A percentile compares a stretch with the other conserved stretches of the same genome.
Conservation (phyloP, 2,113 vertebrate species). For the Macquaria ambigua region DNA sequence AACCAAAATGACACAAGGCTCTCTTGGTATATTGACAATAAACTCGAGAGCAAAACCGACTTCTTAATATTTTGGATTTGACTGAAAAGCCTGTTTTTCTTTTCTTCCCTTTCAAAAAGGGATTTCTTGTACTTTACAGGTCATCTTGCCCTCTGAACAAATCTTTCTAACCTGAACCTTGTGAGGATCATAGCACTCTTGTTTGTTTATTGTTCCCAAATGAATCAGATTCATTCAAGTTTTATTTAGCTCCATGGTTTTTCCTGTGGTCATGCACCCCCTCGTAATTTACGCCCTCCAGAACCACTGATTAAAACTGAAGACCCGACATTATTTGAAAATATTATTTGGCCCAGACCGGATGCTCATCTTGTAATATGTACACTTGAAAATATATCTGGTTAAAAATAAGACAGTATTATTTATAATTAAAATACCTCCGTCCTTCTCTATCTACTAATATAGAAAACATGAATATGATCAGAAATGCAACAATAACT, state of each 20-base stretch:
- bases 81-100: background rate
- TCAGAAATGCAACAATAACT: constrained; percentile 21
- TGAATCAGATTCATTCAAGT: background rate
- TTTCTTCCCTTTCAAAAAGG: background rate
- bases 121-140: background rate
- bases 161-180: background rate
- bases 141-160: background rate
- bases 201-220: background rate
- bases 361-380: constrained; percentile 27
- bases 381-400: constrained; percentile 38
- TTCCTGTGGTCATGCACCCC: background rate
- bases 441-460: background rate
- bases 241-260: background rate
- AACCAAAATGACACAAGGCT: background rate
- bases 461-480: constrained; percentile 48
- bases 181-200: background rate
- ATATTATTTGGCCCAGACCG: constrained; percentile 28
- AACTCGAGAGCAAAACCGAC: background rate
- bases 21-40: background rate
- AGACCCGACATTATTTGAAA: constrained; percentile 17
- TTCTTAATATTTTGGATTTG: background rate
- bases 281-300: background rate
- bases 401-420: constrained; percentile 45
- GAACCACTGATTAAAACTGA: background rate
- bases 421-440: constrained; percentile 52